Evolutionary conservation across 2,888 invertebrate genomes (phyloP).

Genomic region (Cerastis leucographa): DNA sequence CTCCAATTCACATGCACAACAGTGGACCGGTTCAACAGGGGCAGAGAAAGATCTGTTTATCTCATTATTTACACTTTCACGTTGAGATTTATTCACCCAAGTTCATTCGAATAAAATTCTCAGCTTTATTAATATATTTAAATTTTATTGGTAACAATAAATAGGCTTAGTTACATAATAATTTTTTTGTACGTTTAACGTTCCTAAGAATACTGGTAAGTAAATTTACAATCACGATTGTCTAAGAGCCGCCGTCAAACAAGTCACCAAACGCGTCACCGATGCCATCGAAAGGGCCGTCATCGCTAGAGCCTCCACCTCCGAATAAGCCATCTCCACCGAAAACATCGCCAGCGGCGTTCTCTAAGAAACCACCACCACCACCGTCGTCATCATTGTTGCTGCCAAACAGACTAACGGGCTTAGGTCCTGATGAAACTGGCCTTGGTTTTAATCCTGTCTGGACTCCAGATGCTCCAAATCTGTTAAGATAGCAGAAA

Average conservation of each 20-base stretch:
- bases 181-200: conserved; percentile 33
- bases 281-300: conserved; percentile 82
- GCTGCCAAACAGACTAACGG: conserved; percentile 83
- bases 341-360: conserved; percentile 76
- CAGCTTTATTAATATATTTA: conserved; percentile 27
- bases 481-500: conserved; percentile 71
- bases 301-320: conserved; percentile 68
- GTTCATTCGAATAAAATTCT: conserved; percentile 31
- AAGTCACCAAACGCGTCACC: conserved; percentile 86
- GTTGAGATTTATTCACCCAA: conserved; percentile 44
- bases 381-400: conserved; percentile 76
- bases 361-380: conserved; percentile 76
- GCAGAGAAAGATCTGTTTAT: conserved; percentile 76
- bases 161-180: conserved; percentile 41
- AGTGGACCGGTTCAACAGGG: conserved; percentile 83
- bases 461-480: conserved; percentile 85
- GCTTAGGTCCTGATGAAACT: conserved; percentile 82
- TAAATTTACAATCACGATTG: conserved; percentile 58
- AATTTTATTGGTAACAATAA: conserved; percentile 51
- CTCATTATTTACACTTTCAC: conserved; percentile 82
- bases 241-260: conserved; percentile 74
- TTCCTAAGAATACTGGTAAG: conserved; percentile 47
- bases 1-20: conserved; percentile 81
- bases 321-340: conserved; percentile 71
- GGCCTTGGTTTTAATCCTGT: conserved; percentile 88